A percentile compares a stretch with the other conserved stretches of the same genome.
These are phyloP conservation scores for Anser brachyrhynchus DNA, from an alignment of 2,113 vertebrate genomes.

Conservation along the genomic window DNA sequence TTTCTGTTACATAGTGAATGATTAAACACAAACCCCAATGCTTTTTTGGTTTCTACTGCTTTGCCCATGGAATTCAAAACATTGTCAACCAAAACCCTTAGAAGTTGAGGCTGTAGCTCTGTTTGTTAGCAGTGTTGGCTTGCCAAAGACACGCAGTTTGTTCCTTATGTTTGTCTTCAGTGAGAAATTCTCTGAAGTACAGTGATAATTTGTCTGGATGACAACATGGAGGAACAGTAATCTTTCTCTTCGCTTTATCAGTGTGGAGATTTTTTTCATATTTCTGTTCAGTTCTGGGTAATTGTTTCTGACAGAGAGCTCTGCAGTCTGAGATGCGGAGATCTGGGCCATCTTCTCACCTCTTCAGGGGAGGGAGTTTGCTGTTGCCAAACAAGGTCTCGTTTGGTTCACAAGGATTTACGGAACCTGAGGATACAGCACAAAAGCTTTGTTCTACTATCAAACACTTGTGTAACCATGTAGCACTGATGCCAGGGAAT, in stretches of 20 bases:
- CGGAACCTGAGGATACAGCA: neutral
- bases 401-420: neutral
- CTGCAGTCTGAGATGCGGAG: neutral
- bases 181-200: slow-evolving; percentile 31
- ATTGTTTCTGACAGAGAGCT: slow-evolving; percentile 6
- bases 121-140: neutral
- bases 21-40: neutral
- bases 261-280: neutral
- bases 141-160: neutral
- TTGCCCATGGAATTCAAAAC: neutral
- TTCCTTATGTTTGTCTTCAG: slow-evolving; percentile 17
- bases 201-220: slow-evolving; percentile 29
- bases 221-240: neutral
- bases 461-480: neutral
- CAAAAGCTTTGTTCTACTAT: neutral
- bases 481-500: neutral
- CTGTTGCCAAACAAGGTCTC: neutral
- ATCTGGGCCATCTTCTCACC: neutral
- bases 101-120: neutral
- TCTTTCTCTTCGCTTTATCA: slow-evolving; percentile 26
- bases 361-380: neutral
- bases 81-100: neutral
- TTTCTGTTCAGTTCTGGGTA: neutral
- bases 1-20: neutral
- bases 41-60: neutral